Base-by-base conservation (phyloP, 92 coral and sea anemone genomes). In the Umimayanthus kanabou region DNA sequence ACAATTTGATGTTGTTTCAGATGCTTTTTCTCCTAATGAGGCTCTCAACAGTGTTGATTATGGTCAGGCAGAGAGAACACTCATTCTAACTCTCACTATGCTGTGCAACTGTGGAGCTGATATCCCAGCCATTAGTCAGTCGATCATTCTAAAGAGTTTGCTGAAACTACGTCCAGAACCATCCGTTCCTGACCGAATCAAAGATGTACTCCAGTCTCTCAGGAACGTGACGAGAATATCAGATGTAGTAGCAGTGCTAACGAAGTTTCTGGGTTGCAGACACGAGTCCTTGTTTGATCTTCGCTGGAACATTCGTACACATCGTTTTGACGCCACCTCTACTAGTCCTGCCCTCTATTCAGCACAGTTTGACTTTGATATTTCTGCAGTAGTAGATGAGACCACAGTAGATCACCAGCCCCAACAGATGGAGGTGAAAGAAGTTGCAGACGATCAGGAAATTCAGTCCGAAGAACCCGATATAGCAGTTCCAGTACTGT, bases 81-180 rank as follows among this genome's bases (percentile, higher is more conserved):
- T 97, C 78, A 84, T 97, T 50, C 89, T 97, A 18, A 92, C 91
- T 18, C 83, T 97, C 61, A 94, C 96, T 55, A 93, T 97, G 98
- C 80, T 97, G 76, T 96, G 95, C 79, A 97, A 97, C 87, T 92
- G 96, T 86, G 99, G 94, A 71, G 87, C 89, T n/a, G 92, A 91
- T 39, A 89, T 97, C 37, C 90, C 98, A 18, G 77, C 57, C 11
- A 30, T 45, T 30, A 72, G 88, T 73, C 93, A 96, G 37, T 53
- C 57, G 3, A 37, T 85, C 29, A 85, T 96, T 30, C 91, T 95
- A 5, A 65, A 64, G 40, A 71, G 90, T 10, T 73, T 96, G 22
- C 77, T 82, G 14, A 67, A 33, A 22, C 40, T 94, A 15, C 49
- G 50, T 2, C 79, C 89, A 58, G 92, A 81, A 5, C 28, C 79